Base-by-base conservation (phyloP, 1,140 invertebrate species). In the Copidosoma floridanum region DNA sequence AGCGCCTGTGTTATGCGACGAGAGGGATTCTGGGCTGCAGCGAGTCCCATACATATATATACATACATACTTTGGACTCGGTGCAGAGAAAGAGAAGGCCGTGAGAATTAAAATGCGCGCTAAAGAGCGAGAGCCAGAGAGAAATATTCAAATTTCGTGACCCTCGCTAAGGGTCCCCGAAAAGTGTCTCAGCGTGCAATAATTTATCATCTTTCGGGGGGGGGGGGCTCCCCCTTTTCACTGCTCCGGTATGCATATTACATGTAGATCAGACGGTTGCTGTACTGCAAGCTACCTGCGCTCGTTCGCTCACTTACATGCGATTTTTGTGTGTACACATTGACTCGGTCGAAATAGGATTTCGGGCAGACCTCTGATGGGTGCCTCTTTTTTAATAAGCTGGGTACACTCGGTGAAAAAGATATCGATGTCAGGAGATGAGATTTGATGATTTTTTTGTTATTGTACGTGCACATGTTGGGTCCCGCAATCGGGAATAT, bases 31-130 rank as follows among this genome's bases (percentile, higher is more conserved):
- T 32, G 6, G 29, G n/a, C n/a, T n/a, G n/a, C n/a, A n/a, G n/a
- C n/a, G n/a, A n/a, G n/a, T n/a, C n/a, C n/a, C n/a, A n/a, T n/a
- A n/a, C n/a, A n/a, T n/a, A n/a, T n/a, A n/a, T n/a, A n/a, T n/a
- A n/a, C n/a, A n/a, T n/a, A n/a, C n/a, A n/a, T n/a, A n/a, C n/a
- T n/a, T n/a, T n/a, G n/a, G n/a, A n/a, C n/a, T n/a, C 20, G 58
- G 65, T 65, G 43, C 61, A 67, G 43, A 16, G 51, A 44, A 8
- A 52, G 21, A 16, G 29, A 29, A 50, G 47, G 65, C 54, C 71
- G 73, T 78, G 74, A 78, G 73, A 78, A 78, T 75, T 67, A 70
- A 74, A 75, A n/a, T n/a, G n/a, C n/a, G n/a, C n/a, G n/a, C n/a
- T n/a, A n/a, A n/a, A n/a, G n/a, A n/a, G n/a, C n/a, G n/a, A n/a